Conservation (phyloP, 2,113 vertebrate species). For the Echinops telfairi region DNA sequence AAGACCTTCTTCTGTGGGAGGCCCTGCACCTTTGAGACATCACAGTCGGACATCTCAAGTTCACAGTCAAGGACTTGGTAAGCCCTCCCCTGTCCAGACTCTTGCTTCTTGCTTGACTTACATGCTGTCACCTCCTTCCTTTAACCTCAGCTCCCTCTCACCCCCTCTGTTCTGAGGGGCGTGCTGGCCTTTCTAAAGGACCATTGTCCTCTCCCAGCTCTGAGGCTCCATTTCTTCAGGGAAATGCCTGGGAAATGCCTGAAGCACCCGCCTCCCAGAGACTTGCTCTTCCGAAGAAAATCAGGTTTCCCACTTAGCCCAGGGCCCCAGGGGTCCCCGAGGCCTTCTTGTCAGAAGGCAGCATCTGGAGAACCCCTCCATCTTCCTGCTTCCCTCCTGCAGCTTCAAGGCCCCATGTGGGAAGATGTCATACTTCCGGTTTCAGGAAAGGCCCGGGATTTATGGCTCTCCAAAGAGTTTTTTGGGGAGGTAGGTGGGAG, state of each 20-base stretch:
- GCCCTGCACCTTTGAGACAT: too few species aligned
- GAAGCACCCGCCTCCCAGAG: not conserved
- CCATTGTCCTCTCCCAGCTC: not conserved
- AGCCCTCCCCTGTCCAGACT: not conserved
- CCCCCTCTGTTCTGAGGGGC: not conserved
- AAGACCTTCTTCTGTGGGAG: not conserved
- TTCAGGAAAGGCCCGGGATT: not conserved
- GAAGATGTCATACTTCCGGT: not conserved
- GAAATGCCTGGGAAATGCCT: slow-evolving; percentile 13
- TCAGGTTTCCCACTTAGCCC: not conserved
- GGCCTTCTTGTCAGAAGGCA: not conserved
- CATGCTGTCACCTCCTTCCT: not conserved
- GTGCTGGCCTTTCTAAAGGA: not conserved
- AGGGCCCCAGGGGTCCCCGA: not conserved
- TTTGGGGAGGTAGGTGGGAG: not conserved
- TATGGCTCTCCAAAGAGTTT: not conserved
- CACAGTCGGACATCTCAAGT: not conserved
- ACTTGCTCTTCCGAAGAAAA: not conserved
- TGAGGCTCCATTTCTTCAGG: slow-evolving; percentile 10
- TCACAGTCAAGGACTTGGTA: not conserved
- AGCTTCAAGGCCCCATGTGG: not conserved
- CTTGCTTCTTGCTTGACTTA: not conserved
- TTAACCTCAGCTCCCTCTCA: not conserved
- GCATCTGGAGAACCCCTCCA: not conserved
- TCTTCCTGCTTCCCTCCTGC: not conserved